Conservation (phyloP, 64 coral and sea anemone genomes). For the Stichodactyla helianthus region DNA sequence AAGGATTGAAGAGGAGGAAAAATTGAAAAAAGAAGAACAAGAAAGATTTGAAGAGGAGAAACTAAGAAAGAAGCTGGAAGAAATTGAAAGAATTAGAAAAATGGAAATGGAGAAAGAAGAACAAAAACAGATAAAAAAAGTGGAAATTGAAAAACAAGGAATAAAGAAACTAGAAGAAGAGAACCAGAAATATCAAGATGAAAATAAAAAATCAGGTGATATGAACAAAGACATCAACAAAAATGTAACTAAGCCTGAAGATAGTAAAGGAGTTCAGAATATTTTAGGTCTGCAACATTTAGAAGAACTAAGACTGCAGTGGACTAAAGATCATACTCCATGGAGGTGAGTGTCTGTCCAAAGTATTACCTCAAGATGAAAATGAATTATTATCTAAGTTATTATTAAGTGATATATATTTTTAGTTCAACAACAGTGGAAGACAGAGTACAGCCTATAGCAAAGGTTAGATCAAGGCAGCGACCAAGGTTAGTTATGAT, state of each 20-base stretch:
- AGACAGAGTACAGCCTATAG: constrained; percentile 67
- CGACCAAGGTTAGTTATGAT: neutral
- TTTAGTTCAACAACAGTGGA: constrained; percentile 32
- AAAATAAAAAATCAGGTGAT: neutral
- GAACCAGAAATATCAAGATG: constrained; percentile 2
- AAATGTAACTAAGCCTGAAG: neutral
- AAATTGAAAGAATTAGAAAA: constrained; percentile 21
- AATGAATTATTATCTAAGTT: neutral
- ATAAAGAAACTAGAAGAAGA: constrained; percentile 12
- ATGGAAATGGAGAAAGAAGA: constrained; percentile 6
- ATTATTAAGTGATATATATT: neutral
- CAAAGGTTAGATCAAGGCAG: constrained; percentile 47
- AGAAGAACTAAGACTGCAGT: constrained; percentile 48
- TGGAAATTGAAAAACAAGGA: constrained; percentile 18
- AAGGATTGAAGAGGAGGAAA: constrained; percentile 15
- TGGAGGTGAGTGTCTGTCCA: constrained; percentile 49
- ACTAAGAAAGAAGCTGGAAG: constrained; percentile 26
- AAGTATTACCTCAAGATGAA: neutral
- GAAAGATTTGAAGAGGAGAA: constrained; percentile 4
- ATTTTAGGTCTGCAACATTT: constrained; percentile 28
- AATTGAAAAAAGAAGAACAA: neutral
- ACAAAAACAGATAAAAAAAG: constrained; percentile 16
- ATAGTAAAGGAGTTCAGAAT: constrained; percentile 14
- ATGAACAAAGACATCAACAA: neutral
- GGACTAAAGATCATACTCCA: constrained; percentile 55